Evolutionary conservation across 2,797 vertebrate genomes (phyloP), one percentile per base, ranked within the genome.

Genomic region (Enteromius thamalakanensis): DNA sequence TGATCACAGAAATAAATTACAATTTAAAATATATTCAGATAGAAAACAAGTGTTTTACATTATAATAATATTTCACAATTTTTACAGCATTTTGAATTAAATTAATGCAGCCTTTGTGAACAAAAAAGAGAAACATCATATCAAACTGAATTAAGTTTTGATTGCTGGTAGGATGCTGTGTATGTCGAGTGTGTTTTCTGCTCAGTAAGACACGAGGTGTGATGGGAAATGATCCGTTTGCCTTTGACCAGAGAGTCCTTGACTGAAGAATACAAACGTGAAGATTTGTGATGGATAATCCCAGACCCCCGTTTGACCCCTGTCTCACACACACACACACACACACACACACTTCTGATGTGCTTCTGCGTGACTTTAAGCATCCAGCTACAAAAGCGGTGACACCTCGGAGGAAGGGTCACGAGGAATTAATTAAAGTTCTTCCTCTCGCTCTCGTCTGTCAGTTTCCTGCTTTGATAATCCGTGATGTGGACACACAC

Each of bases 221-320:
- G 42, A 64, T 37, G 55, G 45, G 80, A 47, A 34, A 83, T 47
- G 47, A 82, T 26, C 87, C 67, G 80, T 87, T 85, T 94, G 93
- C 94, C 93, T 94, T 94, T 94, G 93, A 89, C 92, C 92, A 89
- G 92, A 88, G 87, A 94, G 92, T 95, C 94, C 92, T 95, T 94
- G 93, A 93, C 90, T 92, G 90, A 90, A 91, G 92, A 93, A 92
- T 92, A 93, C 90, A 92, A 90, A 89, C 92, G 91, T 85, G 91
- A 92, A 94, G 94, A 95, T 94, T 92, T 94, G 91, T 88, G 88
- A 75, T 87, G 90, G 94, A 94, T 95, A 95, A 95, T 94, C 93
- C 92, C 19, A 85, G 88, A 93, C 93, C 91, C 87, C 86, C 58
- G 90, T 90, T 76, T 93, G 92, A 93, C 92, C 92, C 92, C 91